Evolutionary conservation across 2,113 vertebrate genomes (phyloP).

Genomic region (Oncorhynchus nerka): DNA sequence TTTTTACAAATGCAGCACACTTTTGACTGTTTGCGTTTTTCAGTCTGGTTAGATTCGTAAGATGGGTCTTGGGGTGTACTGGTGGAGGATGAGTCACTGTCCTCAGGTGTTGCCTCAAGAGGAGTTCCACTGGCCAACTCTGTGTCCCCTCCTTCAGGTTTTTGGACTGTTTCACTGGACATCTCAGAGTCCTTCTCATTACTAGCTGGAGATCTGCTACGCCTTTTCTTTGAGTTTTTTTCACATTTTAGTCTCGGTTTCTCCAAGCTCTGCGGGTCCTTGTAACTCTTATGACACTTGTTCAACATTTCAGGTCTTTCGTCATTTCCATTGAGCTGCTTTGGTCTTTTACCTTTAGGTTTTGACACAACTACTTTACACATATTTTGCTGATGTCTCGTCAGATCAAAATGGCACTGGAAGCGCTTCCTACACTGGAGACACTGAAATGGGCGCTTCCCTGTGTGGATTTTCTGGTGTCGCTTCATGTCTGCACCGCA

Average conservation of each 20-base stretch:
- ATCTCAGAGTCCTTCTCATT: neutral
- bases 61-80: neutral
- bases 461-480: constrained; percentile 39
- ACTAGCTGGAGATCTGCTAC: neutral
- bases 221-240: neutral
- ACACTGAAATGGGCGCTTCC: constrained; percentile 31
- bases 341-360: neutral
- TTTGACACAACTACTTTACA: neutral
- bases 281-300: neutral
- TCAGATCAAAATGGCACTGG: constrained; percentile 39
- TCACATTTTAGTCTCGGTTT: neutral
- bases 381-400: constrained; percentile 34
- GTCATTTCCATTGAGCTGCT: neutral
- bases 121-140: no score
- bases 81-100: neutral
- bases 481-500: constrained; percentile 37
- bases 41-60: neutral
- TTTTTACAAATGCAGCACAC: neutral
- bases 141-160: neutral
- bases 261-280: neutral
- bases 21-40: neutral
- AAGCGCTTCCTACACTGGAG: constrained; percentile 27
- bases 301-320: neutral
- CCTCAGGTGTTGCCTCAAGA: neutral
- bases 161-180: neutral